Base-by-base conservation (phyloP, 64 coral and sea anemone genomes). In the Montipora foliosa region DNA sequence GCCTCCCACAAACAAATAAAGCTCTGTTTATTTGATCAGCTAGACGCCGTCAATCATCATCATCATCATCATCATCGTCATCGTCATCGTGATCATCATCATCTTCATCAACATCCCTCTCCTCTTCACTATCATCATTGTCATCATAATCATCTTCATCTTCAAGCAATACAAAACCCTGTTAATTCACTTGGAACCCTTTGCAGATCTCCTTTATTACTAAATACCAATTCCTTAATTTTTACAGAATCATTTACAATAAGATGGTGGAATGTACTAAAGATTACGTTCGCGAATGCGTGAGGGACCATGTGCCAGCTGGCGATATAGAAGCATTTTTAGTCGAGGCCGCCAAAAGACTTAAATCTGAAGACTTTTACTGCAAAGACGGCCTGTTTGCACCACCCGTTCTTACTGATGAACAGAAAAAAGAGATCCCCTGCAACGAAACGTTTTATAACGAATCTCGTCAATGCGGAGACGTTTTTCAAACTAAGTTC, bases 241-340 rank as follows among this genome's bases (percentile, higher is more conserved):
- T 60, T 47, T 50, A 5, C 17, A 86, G 82, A 50, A 19, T 72
- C 17, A 48, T 86, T 25, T 86, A 86, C 67, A 22, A 67, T 45
- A 72, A 47, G 46, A 86, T 86, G 82, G 82, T 86, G 45, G 82
- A 86, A 12, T 86, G 82, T 16, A 86, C 82, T 3, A 86, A 86
- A 44, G 82, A 72, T 49, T 86, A 51, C 46, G 82, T 86, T 3
- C 68, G 82, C 47, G 82, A 86, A 5, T 86, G 82, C 7, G 82
- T 86, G 2, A 86, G 46, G 44, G 64, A 70, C 16, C 66, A 71
- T 10, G 64, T 73, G 1, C 14, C 82, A 9, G 44, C 47, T 0
- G 47, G 68, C 50, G 66, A 86, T 5, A 86, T 86, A 22, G 82
- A 86, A 52, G 82, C 82, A 13, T 86, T 86, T 86, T 72, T 86